Base-by-base conservation (phyloP, 2,113 vertebrate genomes). In the Miniopterus natalensis region DNA sequence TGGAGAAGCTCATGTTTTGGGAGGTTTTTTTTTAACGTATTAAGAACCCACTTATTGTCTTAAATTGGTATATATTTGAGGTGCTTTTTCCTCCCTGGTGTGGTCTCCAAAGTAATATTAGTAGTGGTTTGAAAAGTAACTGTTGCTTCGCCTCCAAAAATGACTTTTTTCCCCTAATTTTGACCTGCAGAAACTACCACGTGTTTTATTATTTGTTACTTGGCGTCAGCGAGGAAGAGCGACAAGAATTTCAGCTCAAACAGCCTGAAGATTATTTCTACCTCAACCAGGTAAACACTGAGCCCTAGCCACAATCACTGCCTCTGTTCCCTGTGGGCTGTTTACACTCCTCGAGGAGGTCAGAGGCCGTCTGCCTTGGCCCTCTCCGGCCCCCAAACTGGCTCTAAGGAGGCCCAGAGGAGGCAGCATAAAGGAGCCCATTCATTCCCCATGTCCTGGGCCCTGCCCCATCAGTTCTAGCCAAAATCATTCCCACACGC, bases 161-260 rank as follows among this genome's bases (percentile, higher is more conserved):
- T 90, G 20, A 66, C 1, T 84, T 84, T 36, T 57, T 31, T 36
- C 36, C 15, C 55, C 57, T 27, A 18, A 53, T 70, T 73, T 70
- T 88, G 57, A n/a, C 86, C 65, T 68, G 36, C 96, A 99, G 99
- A 98, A 99, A 99, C 98, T 99, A 99, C 96, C 99, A 99, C 1
- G 99, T 99, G 66, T 99, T 99, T 98, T 99, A 99, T 98, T 99
- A 99, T 97, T 98, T 99, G 98, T 98, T 99, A 94, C 98, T 99
- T 86, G 99, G 99, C 9, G 99, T 99, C 86, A 99, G 96, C 3
- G 98, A 99, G 81, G 99, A 99, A 45, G 99, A 99, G 65, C 99
- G 99, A 77, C 98, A 98, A 96, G 99, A 99, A 98, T 99, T 99
- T 98, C 99, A 99, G 97, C 98, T 99, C 97, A 98, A 99, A 97